A percentile compares a stretch with the other conserved stretches of the same genome.
phyloP scores from a whole-genome alignment of 2,113 vertebrate genomes.

The Sigmodon hispidus region DNA sequence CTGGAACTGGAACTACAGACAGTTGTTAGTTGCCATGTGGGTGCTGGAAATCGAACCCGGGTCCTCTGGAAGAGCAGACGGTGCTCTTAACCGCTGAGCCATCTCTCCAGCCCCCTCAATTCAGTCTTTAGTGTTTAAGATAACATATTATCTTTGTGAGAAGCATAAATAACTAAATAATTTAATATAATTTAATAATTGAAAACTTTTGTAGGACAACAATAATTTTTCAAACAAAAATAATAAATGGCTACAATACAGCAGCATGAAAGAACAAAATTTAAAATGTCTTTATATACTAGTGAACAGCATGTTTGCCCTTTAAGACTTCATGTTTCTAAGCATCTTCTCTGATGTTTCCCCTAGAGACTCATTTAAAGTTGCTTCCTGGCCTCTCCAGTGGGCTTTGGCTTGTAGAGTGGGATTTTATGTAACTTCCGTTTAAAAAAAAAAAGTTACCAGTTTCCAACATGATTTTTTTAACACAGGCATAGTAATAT shows the following conservation, averaged over 20 bases:
- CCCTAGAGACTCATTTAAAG: neutral
- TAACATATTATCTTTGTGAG: neutral
- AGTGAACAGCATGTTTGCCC: neutral
- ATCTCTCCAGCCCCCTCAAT: no score
- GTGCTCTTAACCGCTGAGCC: no score
- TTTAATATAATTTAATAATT: neutral
- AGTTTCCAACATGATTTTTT: constrained; percentile 8
- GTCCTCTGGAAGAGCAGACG: no score
- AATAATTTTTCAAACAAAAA: constrained; percentile 37
- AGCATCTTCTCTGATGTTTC: constrained; percentile 12
- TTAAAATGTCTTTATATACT: neutral
- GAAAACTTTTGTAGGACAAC: neutral
- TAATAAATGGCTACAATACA: neutral
- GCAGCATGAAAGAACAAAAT: neutral
- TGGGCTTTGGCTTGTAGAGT: neutral
- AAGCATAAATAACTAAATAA: neutral
- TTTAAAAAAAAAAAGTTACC: neutral
- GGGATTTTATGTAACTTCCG: constrained; percentile 24
- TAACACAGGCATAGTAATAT: neutral
- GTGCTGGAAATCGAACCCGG: no score
- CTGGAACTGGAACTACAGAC: no score
- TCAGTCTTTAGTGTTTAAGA: neutral
- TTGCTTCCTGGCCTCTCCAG: neutral
- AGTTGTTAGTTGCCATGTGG: no score
- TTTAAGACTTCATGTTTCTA: neutral